Evolutionary conservation across 2,797 vertebrate species (phyloP).

Genomic region (Novumbra hubbsi): DNA sequence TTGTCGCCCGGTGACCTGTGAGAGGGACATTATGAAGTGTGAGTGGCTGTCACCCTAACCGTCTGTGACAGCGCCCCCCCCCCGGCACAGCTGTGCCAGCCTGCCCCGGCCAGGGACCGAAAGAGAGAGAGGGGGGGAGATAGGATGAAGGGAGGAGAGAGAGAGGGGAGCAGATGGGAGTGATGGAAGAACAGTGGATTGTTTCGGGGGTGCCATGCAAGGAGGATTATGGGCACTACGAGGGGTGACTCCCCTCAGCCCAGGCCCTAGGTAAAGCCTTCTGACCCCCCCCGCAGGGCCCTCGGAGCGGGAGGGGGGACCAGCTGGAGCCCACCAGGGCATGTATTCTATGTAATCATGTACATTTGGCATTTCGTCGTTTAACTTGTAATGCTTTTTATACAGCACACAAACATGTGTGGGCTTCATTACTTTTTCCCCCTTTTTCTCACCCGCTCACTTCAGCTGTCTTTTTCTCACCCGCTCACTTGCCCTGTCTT

Average conservation of each 20-base stretch:
- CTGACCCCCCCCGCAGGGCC: neutral
- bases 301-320: slow-evolving; percentile 31
- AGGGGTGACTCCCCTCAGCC: neutral
- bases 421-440: neutral
- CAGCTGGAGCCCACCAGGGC: slow-evolving; percentile 76
- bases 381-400: slow-evolving; percentile 28
- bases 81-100: slow-evolving; percentile 93
- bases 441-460: neutral
- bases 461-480: neutral
- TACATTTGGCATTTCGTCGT: slow-evolving; percentile 68
- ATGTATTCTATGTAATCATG: slow-evolving; percentile 75
- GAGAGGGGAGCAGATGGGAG: slow-evolving; percentile 12
- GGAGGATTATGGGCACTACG: slow-evolving; percentile 21
- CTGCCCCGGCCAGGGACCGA: slow-evolving; percentile 65
- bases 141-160: slow-evolving; percentile 64
- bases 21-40: slow-evolving; percentile 99
- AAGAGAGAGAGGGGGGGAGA: slow-evolving; percentile 78
- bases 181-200: slow-evolving; percentile 29
- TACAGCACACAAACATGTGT: slow-evolving; percentile 2
- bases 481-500: neutral
- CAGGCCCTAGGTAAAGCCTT: slow-evolving; percentile 17
- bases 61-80: slow-evolving; percentile 95
- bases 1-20: slow-evolving; percentile 98
- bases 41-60: slow-evolving; percentile 95
- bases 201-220: neutral